These are phyloP conservation scores for Malthinus flaveolus DNA, from an alignment of 2,888 invertebrate species.

Conservation along the genomic window DNA sequence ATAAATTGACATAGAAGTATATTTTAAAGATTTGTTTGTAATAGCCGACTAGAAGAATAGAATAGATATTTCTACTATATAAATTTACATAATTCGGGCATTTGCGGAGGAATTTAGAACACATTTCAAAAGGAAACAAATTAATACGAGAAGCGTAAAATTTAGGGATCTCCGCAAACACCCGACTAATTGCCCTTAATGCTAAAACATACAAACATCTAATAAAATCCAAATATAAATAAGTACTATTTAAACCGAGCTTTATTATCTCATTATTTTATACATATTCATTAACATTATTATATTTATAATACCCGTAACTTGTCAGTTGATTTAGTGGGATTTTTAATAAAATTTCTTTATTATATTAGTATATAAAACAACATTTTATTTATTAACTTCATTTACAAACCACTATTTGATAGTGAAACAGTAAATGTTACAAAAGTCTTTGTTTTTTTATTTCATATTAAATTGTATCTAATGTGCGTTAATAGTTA, in stretches of 20 bases:
- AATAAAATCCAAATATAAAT: constrained; percentile 35
- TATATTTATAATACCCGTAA: constrained; percentile 54
- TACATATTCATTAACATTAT: constrained; percentile 52
- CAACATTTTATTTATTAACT: constrained; percentile 57
- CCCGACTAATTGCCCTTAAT: constrained; percentile 32
- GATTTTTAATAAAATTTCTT: constrained; percentile 53
- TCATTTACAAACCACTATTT: constrained; percentile 55
- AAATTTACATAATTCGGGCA: constrained; percentile 25
- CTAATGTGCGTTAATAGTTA: constrained; percentile 48
- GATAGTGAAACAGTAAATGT: constrained; percentile 50
- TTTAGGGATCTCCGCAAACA: constrained; percentile 27
- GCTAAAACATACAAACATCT: constrained; percentile 38
- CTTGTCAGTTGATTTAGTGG: constrained; percentile 49
- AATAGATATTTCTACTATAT: constrained; percentile 25
- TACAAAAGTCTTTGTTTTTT: constrained; percentile 48
- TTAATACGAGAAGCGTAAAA: constrained; percentile 11
- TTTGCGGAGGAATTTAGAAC: constrained; percentile 21
- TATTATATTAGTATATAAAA: constrained; percentile 55
- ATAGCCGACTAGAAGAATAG: constrained; percentile 38
- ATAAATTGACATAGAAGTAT: constrained; percentile 40
- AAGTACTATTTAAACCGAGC: constrained; percentile 35
- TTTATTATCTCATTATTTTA: constrained; percentile 51
- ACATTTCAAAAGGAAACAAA: constrained; percentile 24
- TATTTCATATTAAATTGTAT: constrained; percentile 44
- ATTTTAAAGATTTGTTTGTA: constrained; percentile 37